phyloP scores from a whole-genome alignment of 2,888 invertebrate species.

The Desoria tigrina region DNA sequence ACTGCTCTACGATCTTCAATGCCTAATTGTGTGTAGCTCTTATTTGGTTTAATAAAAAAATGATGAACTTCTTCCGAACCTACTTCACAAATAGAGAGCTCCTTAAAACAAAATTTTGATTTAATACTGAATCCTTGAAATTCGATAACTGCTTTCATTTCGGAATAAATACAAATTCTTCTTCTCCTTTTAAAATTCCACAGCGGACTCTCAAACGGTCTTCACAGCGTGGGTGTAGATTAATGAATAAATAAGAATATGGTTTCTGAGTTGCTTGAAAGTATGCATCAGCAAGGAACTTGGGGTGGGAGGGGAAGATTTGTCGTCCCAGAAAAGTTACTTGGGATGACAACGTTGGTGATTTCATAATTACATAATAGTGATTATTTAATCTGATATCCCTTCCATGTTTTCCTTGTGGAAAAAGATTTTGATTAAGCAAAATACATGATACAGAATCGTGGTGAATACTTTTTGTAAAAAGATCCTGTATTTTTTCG shows the following conservation, averaged over 20 bases:
- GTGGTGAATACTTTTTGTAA: constrained; percentile 19
- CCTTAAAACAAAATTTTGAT: constrained; percentile 25
- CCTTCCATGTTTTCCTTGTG: constrained; percentile 25
- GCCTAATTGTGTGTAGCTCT: not conserved
- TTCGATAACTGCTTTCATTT: constrained; percentile 31
- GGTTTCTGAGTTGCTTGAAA: constrained; percentile 32
- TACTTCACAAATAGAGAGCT: constrained; percentile 11
- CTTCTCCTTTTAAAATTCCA: constrained; percentile 26
- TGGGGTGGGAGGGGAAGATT: constrained; percentile 5
- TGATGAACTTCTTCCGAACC: too few relatives aligned
- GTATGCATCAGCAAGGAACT: constrained; percentile 30
- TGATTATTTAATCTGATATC: constrained; percentile 18
- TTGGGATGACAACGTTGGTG: constrained; percentile 19
- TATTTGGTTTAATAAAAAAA: constrained; percentile 26
- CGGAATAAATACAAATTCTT: constrained; percentile 19
- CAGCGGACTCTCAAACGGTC: constrained; percentile 25
- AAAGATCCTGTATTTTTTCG: not conserved
- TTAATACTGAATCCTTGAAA: constrained; percentile 31
- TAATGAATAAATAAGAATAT: constrained; percentile 35
- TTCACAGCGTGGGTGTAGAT: constrained; percentile 32
- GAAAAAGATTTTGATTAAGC: constrained; percentile 18
- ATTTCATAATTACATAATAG: constrained; percentile 16
- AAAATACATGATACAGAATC: constrained; percentile 16
- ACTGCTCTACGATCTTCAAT: constrained; percentile 15
- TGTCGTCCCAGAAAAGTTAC: constrained; percentile 10